Evolutionary conservation across 1,140 invertebrate genomes (phyloP).

Genomic region (Diorhabda sublineata): DNA sequence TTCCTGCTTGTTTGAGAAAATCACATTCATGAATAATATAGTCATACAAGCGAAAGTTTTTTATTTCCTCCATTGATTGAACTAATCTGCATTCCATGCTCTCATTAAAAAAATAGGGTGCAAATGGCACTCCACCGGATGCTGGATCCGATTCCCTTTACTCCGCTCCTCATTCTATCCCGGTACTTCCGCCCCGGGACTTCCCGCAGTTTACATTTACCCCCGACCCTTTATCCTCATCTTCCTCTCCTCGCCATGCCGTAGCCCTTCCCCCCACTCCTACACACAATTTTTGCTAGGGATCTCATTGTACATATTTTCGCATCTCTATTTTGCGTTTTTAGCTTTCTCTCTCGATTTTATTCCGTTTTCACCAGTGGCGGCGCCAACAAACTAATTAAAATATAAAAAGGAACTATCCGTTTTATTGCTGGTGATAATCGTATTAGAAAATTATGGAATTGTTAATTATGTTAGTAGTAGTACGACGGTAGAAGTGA

Average conservation of each 20-base stretch:
- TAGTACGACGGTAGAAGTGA: too few species aligned
- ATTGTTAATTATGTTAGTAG: too few species aligned
- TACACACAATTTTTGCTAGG: conserved; percentile 44
- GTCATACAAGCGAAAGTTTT: too few species aligned
- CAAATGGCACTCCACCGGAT: conserved; percentile 27
- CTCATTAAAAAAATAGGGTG: conserved; percentile 14
- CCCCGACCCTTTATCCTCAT: conserved; percentile 32
- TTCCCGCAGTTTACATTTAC: conserved; percentile 47
- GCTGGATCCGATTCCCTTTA: conserved; percentile 33
- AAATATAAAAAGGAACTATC: too few species aligned
- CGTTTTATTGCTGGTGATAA: too few species aligned
- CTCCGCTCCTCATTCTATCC: conserved; percentile 19
- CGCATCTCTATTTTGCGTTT: conserved; percentile 48
- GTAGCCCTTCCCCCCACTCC: conserved; percentile 16
- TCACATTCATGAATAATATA: too few species aligned
- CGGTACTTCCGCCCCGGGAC: conserved; percentile 43
- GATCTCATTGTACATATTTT: conserved; percentile 46
- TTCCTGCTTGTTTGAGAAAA: too few species aligned
- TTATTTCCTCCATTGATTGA: too few species aligned
- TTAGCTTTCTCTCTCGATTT: conserved; percentile 43
- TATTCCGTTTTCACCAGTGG: conserved; percentile 27
- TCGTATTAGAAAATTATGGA: too few species aligned
- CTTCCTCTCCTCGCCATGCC: conserved; percentile 19
- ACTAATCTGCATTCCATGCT: too few species aligned
- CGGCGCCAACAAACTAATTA: not conserved